These are phyloP conservation scores for Ladona fulva DNA, from an alignment of 1,140 invertebrate species.

Conservation along the genomic window DNA sequence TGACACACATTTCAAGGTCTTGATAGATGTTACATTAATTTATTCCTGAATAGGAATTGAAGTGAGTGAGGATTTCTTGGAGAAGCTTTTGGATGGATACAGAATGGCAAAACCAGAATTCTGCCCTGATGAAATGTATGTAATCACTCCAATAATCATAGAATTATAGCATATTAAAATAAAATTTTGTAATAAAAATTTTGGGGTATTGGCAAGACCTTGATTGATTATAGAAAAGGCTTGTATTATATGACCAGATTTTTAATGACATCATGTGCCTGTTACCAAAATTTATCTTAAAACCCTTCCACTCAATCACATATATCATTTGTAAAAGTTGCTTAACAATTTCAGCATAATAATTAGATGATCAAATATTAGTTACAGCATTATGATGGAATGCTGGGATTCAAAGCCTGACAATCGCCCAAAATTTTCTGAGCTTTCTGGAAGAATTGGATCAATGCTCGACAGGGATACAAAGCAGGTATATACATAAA, in stretches of 20 bases:
- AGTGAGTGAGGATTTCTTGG: conserved; percentile 33
- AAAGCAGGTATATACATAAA: background rate
- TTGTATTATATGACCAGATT: too few species aligned
- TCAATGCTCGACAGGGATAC: background rate
- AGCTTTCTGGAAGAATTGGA: background rate
- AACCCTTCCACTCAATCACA: too few species aligned
- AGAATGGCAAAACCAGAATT: conserved; percentile 38
- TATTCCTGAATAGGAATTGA: conserved; percentile 26
- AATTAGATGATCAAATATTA: background rate
- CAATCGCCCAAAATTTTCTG: background rate
- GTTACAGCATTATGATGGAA: background rate
- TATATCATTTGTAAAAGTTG: too few species aligned
- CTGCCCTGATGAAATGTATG: conserved; percentile 37
- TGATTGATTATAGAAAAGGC: too few species aligned
- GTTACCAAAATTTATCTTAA: too few species aligned
- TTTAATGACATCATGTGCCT: too few species aligned
- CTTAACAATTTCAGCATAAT: too few species aligned
- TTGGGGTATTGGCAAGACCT: too few species aligned
- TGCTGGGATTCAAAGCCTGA: background rate
- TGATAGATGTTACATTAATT: background rate
- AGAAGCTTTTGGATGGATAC: conserved; percentile 37
- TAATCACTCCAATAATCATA: background rate
- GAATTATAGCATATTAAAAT: too few species aligned
- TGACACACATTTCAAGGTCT: background rate
- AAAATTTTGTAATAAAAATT: too few species aligned